These are phyloP conservation scores for Antheraea yamamai DNA, from an alignment of 2,888 invertebrate genomes.

Conservation along the genomic window DNA sequence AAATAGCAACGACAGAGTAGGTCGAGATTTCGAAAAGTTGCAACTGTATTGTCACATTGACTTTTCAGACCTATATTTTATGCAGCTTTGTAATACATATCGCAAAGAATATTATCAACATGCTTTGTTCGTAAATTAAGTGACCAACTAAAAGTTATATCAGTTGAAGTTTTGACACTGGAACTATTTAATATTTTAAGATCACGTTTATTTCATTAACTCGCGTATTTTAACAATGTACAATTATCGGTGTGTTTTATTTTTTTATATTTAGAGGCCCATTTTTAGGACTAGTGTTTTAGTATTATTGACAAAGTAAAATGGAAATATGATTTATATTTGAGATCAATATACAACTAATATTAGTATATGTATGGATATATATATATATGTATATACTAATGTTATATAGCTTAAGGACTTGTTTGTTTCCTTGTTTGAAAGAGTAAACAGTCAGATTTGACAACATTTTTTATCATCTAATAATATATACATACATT, in stretches of 20 bases:
- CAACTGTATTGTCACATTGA: neutral
- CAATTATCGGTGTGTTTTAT: neutral
- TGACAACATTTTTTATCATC: neutral
- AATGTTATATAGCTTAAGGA: neutral
- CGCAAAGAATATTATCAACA: neutral
- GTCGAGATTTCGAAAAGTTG: constrained; percentile 23
- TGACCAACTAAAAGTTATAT: neutral
- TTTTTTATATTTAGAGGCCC: neutral
- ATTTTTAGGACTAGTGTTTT: neutral
- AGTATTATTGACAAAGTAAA: neutral
- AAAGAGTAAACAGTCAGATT: neutral
- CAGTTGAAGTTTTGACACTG: neutral
- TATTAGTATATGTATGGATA: too few species aligned
- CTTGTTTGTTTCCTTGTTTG: neutral
- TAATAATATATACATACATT: too few species aligned
- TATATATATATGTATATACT: neutral
- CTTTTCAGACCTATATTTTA: neutral
- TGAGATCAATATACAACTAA: neutral
- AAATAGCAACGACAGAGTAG: constrained; percentile 31
- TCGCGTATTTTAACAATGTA: neutral
- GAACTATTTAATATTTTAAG: neutral
- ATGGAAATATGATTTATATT: neutral
- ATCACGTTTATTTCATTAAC: neutral
- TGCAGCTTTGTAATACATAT: too few species aligned
- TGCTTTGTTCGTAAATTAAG: neutral